Base-by-base conservation (phyloP, 2,113 vertebrate genomes). In the Lepus americanus region DNA sequence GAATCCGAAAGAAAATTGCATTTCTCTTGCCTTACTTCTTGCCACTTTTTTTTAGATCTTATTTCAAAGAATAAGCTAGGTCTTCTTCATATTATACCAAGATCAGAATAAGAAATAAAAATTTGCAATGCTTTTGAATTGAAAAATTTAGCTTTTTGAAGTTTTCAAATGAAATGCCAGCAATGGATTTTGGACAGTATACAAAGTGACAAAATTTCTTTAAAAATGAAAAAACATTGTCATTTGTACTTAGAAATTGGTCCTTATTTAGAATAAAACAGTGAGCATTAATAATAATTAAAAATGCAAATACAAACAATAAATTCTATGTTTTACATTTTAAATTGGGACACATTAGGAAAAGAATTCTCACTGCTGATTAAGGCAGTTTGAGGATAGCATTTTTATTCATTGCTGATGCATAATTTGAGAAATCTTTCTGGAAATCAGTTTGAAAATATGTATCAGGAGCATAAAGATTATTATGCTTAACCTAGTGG, bases 161-260 rank as follows among this genome's bases (percentile, higher is more conserved):
- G 39, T 90, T 94, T 95, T 66, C 67, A 73, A 25, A 81, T 92
- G 27, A 86, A 83, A 90, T 80, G 92, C 17, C 9, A 87, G 6
- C 39, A 92, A 76, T 96, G 81, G 6, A 81, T 79, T 94, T 64
- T 44, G 90, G 22, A 44, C 63, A 95, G 80, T 89, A 88, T 94
- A 96, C 95, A 97, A 97, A 97, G 92, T 94, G 92, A 11, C 29
- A 16, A 88, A 0, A 85, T 87, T 5, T 97, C 90, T 98, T 95
- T 20, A 97, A 92, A 87, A 95, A 88, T 94, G 53, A 61, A 95
- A 92, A 31, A 91, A 70, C 6, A 17, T 3, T 72, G 2, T 67
- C 67, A 90, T 96, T 97, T 98, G 59, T 97, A 95, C 93, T 80
- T 25, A 87, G 39, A 95, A 97, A 94, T 82, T 36, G 74, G 0